These are phyloP conservation scores for Rhipidura dahli DNA, from an alignment of 2,113 vertebrate genomes.

Conservation along the genomic window DNA sequence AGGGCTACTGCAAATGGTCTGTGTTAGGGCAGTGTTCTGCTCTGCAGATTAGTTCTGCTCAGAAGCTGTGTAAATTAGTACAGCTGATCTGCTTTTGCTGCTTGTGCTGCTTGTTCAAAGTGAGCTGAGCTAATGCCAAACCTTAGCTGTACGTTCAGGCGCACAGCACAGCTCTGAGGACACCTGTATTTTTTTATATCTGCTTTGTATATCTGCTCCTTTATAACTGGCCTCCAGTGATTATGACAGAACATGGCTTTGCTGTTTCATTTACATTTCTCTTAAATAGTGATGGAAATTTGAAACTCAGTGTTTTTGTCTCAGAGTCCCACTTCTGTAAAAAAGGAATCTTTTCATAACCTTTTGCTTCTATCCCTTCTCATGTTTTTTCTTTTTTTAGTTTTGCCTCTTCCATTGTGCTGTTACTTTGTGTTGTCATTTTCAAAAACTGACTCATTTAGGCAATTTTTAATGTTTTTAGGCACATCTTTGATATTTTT, in stretches of 20 bases:
- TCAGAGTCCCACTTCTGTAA: background rate
- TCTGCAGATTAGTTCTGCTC: background rate
- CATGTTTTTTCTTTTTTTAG: background rate
- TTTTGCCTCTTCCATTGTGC: background rate
- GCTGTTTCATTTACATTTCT: background rate
- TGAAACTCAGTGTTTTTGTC: background rate
- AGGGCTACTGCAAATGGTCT: background rate
- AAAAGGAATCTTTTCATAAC: background rate
- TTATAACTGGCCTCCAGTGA: background rate
- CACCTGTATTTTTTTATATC: background rate
- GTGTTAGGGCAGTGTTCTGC: background rate
- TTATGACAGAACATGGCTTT: background rate
- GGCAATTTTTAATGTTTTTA: background rate
- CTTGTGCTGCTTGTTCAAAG: background rate
- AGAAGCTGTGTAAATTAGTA: background rate
- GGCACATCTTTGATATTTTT: background rate
- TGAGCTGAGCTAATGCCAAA: background rate
- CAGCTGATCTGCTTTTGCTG: background rate
- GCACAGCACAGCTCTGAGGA: fast-evolving
- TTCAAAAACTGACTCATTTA: background rate
- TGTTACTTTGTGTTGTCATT: background rate
- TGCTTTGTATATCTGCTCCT: background rate
- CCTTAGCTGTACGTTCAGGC: background rate
- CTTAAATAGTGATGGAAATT: background rate
- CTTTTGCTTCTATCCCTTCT: background rate